Conservation (phyloP, 2,888 invertebrate genomes). For the Heliconius cydno region DNA sequence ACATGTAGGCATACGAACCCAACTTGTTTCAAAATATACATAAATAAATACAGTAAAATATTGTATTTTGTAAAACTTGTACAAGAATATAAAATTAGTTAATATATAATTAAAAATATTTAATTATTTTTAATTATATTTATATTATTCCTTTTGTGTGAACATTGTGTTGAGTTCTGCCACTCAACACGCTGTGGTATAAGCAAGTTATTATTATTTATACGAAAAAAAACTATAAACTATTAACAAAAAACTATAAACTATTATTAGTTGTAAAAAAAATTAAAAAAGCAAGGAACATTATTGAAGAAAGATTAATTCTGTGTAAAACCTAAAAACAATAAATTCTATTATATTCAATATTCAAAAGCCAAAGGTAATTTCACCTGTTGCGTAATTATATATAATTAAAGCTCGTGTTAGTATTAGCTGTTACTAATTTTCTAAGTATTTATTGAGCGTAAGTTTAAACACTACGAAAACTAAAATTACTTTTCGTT, state of each 20-base stretch:
- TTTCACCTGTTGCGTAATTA: neutral
- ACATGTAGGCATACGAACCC: slow-evolving; percentile 57
- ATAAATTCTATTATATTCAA: neutral
- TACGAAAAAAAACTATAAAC: neutral
- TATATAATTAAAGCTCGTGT: slow-evolving; percentile 11
- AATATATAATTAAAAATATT: neutral
- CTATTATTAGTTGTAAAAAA: neutral
- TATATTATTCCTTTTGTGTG: neutral
- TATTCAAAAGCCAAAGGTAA: neutral
- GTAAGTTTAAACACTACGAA: slow-evolving; percentile 16
- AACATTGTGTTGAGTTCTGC: neutral
- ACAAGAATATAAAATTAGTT: no score
- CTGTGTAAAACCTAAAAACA: neutral
- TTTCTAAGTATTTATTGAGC: slow-evolving; percentile 12
- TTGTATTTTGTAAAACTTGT: neutral
- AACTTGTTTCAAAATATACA: slow-evolving; percentile 36
- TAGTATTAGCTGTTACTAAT: slow-evolving; percentile 1
- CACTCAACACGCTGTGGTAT: neutral
- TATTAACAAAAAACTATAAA: neutral
- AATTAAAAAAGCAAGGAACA: neutral
- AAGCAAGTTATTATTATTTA: neutral
- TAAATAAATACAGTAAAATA: slow-evolving; percentile 37
- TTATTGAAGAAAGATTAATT: neutral
- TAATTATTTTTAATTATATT: no score
- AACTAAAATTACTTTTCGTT: slow-evolving; percentile 7